Evolutionary conservation across 1,140 invertebrate genomes (phyloP).

Genomic region (Neoseiulus cucumeris): DNA sequence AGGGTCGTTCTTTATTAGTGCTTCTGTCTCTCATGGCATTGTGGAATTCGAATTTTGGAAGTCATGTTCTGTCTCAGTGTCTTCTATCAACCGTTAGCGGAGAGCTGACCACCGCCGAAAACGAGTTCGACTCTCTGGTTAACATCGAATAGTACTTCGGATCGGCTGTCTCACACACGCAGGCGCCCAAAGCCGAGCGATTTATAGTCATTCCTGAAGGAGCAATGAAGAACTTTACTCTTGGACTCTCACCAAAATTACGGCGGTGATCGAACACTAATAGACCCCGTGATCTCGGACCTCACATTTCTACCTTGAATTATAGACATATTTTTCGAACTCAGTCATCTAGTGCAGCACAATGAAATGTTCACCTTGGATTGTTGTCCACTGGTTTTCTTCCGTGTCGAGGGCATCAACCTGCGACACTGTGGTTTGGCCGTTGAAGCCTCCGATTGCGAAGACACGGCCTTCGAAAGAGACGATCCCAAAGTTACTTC

Average conservation of each 20-base stretch:
- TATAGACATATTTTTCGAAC: no score
- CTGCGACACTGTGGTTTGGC: neutral
- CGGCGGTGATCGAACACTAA: no score
- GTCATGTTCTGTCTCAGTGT: no score
- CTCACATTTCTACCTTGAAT: no score
- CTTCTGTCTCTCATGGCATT: no score
- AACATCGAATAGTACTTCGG: conserved; percentile 3
- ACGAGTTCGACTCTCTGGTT: neutral
- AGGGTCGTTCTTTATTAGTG: no score
- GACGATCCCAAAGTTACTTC: neutral
- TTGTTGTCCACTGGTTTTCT: neutral
- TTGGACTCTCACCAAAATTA: no score
- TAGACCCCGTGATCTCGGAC: no score
- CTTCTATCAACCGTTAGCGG: no score
- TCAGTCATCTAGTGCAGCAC: no score
- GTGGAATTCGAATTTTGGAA: no score
- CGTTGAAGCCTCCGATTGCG: conserved; percentile 4
- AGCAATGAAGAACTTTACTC: neutral
- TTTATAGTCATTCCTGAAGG: conserved; percentile 1
- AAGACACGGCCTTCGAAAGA: neutral
- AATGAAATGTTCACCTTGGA: conserved; percentile 6
- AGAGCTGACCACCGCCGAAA: no score
- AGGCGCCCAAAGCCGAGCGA: neutral
- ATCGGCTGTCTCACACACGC: conserved; percentile 3
- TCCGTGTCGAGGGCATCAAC: neutral